Percentiles rank a stretch among this genome's conserved stretches.
phyloP scores from a whole-genome alignment of 2,888 invertebrate species.

The Amiota minor region DNA sequence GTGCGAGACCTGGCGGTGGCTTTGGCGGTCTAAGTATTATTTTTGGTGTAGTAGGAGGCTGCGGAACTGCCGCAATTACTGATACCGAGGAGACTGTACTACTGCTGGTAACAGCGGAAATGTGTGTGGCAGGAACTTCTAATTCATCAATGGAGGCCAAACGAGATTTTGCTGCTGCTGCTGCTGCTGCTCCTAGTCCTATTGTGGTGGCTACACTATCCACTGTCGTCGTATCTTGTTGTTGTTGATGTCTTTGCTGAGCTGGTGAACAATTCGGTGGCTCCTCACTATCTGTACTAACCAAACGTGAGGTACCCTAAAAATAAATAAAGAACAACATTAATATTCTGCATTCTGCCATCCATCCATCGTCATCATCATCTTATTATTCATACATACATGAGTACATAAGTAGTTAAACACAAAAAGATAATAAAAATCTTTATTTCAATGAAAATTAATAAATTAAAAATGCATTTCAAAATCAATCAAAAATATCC shows the following conservation, averaged over 20 bases:
- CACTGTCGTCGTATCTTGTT: conserved; percentile 11
- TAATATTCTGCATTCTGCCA: not conserved
- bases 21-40: conserved; percentile 64
- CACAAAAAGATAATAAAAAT: not conserved
- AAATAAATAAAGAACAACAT: conserved; percentile 26
- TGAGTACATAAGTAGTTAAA: too few relatives aligned
- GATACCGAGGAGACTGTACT: not conserved
- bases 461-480: conserved; percentile 12
- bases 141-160: conserved; percentile 47
- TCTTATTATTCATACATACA: conserved; percentile 13
- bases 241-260: conserved; percentile 43
- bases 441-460: conserved; percentile 14
- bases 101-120: conserved; percentile 23
- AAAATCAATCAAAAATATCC: conserved; percentile 32
- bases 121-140: conserved; percentile 50
- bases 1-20: conserved; percentile 50
- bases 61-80: not conserved
- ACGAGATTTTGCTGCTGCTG: conserved; percentile 44
- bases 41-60: conserved; percentile 59
- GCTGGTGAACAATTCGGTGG: conserved; percentile 71
- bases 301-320: conserved; percentile 78
- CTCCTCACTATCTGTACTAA: conserved; percentile 79
- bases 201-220: conserved; percentile 38
- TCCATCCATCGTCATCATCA: not conserved
- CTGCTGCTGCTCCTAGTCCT: conserved; percentile 5